These are phyloP conservation scores for Eupristina koningsbergeri DNA, from an alignment of 1,140 invertebrate species.

Conservation along the genomic window DNA sequence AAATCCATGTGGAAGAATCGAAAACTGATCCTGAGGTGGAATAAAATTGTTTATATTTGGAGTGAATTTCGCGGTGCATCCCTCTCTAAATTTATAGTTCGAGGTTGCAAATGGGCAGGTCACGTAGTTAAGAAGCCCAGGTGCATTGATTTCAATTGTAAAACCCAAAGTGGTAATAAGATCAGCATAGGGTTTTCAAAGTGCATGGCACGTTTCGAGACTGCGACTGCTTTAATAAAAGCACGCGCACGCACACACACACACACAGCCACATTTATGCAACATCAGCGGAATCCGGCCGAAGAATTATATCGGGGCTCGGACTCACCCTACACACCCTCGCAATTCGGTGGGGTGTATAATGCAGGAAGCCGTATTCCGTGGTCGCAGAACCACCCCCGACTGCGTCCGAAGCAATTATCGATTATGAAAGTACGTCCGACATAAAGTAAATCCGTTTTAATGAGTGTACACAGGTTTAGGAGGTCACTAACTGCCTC, in stretches of 20 bases:
- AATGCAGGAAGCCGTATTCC: neutral
- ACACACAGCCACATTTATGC: too few relatives aligned
- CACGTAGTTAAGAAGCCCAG: too few relatives aligned
- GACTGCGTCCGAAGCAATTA: slow-evolving; percentile 45
- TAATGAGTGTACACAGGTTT: neutral
- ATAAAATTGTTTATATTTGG: too few relatives aligned
- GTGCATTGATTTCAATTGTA: too few relatives aligned
- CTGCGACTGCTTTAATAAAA: neutral
- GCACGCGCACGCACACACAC: too few relatives aligned
- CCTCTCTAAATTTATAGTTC: too few relatives aligned
- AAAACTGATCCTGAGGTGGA: too few relatives aligned
- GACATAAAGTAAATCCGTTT: slow-evolving; percentile 51
- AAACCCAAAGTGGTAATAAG: neutral
- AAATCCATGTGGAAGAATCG: too few relatives aligned
- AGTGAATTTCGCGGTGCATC: too few relatives aligned
- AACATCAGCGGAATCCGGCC: neutral
- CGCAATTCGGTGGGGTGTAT: neutral
- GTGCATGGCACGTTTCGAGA: neutral
- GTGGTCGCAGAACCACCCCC: neutral
- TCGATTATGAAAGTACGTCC: slow-evolving; percentile 60
- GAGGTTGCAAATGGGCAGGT: too few relatives aligned
- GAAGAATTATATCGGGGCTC: neutral
- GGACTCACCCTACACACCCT: neutral
- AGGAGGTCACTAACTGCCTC: neutral
- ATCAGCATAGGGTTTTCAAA: neutral